Evolutionary conservation across 2,797 vertebrate species (phyloP).

Genomic region (Uromys caudimaculatus): DNA sequence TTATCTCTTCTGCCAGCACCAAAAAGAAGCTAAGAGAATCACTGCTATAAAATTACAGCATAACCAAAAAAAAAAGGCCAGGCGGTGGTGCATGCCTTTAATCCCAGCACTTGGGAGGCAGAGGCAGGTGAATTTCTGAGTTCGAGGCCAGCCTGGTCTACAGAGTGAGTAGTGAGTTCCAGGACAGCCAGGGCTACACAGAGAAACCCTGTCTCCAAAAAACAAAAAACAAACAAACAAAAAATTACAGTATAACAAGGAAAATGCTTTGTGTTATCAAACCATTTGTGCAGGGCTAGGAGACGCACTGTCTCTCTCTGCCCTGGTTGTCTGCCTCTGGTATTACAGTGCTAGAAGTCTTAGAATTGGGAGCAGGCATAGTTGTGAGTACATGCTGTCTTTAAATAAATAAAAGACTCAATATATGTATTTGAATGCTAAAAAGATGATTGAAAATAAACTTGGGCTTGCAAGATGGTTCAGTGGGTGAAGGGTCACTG

Average conservation of each 20-base stretch:
- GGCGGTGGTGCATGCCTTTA: too few relatives aligned
- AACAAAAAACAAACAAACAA: too few relatives aligned
- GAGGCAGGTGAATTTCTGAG: too few relatives aligned
- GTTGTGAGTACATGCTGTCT: not conserved
- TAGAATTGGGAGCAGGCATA: fast-evolving
- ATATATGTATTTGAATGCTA: not conserved
- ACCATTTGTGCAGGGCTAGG: not conserved
- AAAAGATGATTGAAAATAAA: not conserved
- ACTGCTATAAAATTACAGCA: conserved; percentile 49
- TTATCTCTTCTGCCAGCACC: not conserved
- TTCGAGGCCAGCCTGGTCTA: too few relatives aligned
- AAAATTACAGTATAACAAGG: conserved; percentile 32
- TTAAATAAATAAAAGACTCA: not conserved
- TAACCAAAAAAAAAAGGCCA: too few relatives aligned
- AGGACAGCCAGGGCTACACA: too few relatives aligned
- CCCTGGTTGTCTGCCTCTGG: not conserved
- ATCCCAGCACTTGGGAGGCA: too few relatives aligned
- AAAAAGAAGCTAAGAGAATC: not conserved
- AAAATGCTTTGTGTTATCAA: not conserved
- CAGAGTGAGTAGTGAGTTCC: too few relatives aligned
- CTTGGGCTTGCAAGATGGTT: not conserved
- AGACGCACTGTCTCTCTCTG: not conserved
- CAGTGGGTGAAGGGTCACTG: not conserved
- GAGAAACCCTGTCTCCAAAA: too few relatives aligned
- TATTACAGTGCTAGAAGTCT: not conserved